A percentile compares a stretch with the other conserved stretches of the same genome.
Evolutionary conservation across 1,140 invertebrate species (phyloP).

Genomic region (Orchesella cincta): DNA sequence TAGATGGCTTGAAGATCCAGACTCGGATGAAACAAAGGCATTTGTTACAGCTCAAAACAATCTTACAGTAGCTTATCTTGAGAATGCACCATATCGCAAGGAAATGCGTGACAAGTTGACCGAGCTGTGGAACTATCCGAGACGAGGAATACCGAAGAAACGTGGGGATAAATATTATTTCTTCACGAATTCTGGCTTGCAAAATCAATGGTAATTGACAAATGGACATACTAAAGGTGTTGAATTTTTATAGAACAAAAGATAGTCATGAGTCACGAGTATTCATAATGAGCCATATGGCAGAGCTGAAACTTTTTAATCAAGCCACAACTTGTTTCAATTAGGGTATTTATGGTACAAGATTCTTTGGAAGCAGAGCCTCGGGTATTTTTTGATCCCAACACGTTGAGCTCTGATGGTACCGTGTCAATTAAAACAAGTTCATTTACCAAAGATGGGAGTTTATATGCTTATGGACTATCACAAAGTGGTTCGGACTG

Average conservation of each 20-base stretch:
- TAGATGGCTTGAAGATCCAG: constrained; percentile 94
- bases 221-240: neutral
- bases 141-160: constrained; percentile 82
- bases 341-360: constrained; percentile 84
- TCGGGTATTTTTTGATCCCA: constrained; percentile 89
- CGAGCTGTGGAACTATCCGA: constrained; percentile 92
- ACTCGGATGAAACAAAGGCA: constrained; percentile 83
- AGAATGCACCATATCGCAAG: constrained; percentile 70
- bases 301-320: constrained; percentile 51
- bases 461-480: constrained; percentile 85
- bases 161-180: constrained; percentile 87
- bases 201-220: constrained; percentile 79
- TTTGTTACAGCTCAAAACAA: constrained; percentile 92
- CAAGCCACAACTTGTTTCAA: constrained; percentile 58
- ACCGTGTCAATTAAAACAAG: constrained; percentile 78
- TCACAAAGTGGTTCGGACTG: constrained; percentile 93
- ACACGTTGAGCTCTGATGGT: constrained; percentile 88
- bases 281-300: constrained; percentile 25
- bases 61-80: constrained; percentile 80
- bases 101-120: constrained; percentile 76
- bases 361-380: constrained; percentile 75
- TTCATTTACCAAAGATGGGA: constrained; percentile 87
- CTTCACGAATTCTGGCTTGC: constrained; percentile 89
- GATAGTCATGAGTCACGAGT: neutral
- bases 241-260: neutral